Evolutionary conservation across 2,797 vertebrate species (phyloP), one percentile per base, ranked within the genome.

Genomic region (Huso huso): DNA sequence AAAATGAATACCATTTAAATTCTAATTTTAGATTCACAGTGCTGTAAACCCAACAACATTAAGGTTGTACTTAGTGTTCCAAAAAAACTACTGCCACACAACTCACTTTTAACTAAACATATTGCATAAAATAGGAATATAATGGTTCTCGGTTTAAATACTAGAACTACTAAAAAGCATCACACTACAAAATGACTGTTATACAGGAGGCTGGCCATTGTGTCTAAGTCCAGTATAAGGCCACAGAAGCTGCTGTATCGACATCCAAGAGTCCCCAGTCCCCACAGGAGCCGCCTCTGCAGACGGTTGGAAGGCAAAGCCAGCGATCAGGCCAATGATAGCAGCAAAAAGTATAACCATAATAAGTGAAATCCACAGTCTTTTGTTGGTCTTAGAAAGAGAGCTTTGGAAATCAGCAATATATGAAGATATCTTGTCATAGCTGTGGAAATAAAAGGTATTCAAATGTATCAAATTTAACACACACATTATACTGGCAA

Each of bases 221-320:
- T 96, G 93, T 50, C 76, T 87, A 8, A 98, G 90, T 72, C 88
- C 84, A 0, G 91, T 80, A 65, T 95, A 93, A 10, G 95, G 95
- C 95, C 95, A 97, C 72, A 98, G 75, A 69, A 97, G 82, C 74
- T 97, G 92, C 83, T 96, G 95, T 62, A 99, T 86, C 23, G 93
- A 89, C 63, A 84, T 87, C 94, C 96, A 98, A 61, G 93, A 89
- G 81, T 90, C 88, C 10, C 93, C 94, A 0, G 91, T 91, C 48
- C 89, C 93, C 2, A 90, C 85, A 0, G 94, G 91, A 1, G 94
- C 92, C 0, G 94, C 95, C 0, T 95, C 94, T 2, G 87, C 94
- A 0, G 90, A 87, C 12, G 88, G 91, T 69, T 96, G 94, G 76
- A 97, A 89, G 72, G 94, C 89, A 69, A 89, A 78, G 71, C 92